A percentile compares a stretch with the other conserved stretches of the same genome.
phyloP scores from a whole-genome alignment of 2,888 invertebrate genomes.

The Agrypnus murinus region DNA sequence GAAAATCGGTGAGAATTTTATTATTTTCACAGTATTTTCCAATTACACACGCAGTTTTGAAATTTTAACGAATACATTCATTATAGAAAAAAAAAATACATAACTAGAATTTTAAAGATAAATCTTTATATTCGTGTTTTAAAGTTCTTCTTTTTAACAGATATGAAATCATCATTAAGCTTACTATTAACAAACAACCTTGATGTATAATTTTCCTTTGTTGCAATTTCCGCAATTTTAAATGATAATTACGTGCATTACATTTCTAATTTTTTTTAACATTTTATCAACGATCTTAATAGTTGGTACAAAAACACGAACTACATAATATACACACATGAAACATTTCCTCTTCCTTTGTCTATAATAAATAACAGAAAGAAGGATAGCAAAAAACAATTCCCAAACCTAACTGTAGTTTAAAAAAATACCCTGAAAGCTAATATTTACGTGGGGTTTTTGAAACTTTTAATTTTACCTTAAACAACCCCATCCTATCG shows the following conservation, averaged over 20 bases:
- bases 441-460: slow-evolving; percentile 1
- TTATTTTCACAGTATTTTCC: no score
- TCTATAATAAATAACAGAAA: background rate
- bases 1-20: no score
- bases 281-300: slow-evolving; percentile 8
- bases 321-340: background rate
- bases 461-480: slow-evolving; percentile 24
- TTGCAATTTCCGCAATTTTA: slow-evolving; percentile 6
- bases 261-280: background rate
- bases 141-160: no score
- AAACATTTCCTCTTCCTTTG: slow-evolving; percentile 9
- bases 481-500: background rate
- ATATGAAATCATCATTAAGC: no score
- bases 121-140: no score
- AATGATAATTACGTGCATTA: no score
- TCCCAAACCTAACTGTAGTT: background rate
- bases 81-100: no score
- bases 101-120: no score
- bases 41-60: no score
- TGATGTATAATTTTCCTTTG: background rate
- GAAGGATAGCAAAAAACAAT: background rate
- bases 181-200: no score
- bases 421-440: background rate
- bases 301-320: background rate
- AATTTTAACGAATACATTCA: no score